A percentile compares a stretch with the other conserved stretches of the same genome.
These are phyloP conservation scores for Centropus unirufus DNA, from an alignment of 2,113 vertebrate species.

Conservation along the genomic window DNA sequence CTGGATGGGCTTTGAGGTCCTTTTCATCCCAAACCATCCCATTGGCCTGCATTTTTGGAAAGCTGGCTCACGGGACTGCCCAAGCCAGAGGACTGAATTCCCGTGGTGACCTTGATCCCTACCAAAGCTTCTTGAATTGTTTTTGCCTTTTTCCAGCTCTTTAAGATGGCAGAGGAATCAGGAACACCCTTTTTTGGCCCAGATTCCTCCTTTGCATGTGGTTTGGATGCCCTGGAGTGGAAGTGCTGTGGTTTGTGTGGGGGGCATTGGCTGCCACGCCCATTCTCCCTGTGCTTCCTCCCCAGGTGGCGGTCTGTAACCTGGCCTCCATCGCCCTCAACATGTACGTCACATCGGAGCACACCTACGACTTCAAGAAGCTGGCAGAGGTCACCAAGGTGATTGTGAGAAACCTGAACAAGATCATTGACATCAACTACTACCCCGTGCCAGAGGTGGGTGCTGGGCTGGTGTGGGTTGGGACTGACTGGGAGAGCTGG, in stretches of 20 bases:
- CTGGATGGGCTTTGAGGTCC: too few species aligned
- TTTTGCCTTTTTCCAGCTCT: fast-evolving
- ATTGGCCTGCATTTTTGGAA: not conserved
- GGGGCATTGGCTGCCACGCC: not conserved
- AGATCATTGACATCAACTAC: conserved; percentile 98
- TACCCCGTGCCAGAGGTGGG: conserved; percentile 93
- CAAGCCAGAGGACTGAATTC: not conserved
- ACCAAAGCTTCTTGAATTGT: fast-evolving
- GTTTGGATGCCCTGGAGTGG: not conserved
- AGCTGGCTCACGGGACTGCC: not conserved
- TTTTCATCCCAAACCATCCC: too few species aligned
- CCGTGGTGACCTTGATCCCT: not conserved
- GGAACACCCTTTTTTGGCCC: not conserved
- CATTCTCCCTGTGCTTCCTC: not conserved
- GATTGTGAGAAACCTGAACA: conserved; percentile 93
- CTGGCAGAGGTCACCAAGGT: conserved; percentile 91
- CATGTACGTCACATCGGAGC: conserved; percentile 93
- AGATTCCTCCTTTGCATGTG: fast-evolving
- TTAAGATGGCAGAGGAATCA: fast-evolving
- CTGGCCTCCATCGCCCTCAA: conserved; percentile 95
- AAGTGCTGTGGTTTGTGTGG: not conserved
- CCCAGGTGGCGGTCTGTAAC: conserved; percentile 93
- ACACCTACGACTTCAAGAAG: conserved; percentile 89
- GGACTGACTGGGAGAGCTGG: too few species aligned
- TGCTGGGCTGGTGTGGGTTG: not conserved